Percentiles rank a stretch among this genome's conserved stretches.
These are phyloP conservation scores for Oopsacas minuta DNA, from an alignment of 37 sponge, comb jelly and placozoan species.

Conservation along the genomic window DNA sequence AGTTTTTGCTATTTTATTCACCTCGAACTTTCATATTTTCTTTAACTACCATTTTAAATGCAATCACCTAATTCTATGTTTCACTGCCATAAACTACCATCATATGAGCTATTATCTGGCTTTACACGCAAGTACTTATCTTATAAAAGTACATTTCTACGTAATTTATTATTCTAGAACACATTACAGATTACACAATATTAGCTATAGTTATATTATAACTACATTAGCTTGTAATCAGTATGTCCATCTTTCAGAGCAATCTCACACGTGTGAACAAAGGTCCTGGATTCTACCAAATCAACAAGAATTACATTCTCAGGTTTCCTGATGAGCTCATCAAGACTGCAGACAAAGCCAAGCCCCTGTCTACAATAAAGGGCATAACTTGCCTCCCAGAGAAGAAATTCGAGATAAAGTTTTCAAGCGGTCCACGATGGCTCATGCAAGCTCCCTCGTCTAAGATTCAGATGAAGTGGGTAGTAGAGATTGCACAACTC, in stretches of 20 bases:
- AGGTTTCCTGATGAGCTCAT: neutral
- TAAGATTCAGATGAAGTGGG: conserved; percentile 18
- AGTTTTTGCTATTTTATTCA: too few species aligned
- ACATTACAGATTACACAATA: too few species aligned
- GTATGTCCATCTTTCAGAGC: neutral
- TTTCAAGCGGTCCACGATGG: neutral
- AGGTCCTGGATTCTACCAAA: neutral
- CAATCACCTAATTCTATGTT: too few species aligned
- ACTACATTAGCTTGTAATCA: neutral
- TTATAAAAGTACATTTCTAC: too few species aligned
- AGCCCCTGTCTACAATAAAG: neutral
- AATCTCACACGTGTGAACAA: neutral
- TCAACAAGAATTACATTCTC: conserved; percentile 16
- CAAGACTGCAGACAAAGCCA: neutral
- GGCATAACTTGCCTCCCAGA: neutral
- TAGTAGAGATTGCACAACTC: neutral
- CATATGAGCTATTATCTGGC: too few species aligned
- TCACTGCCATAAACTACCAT: too few species aligned
- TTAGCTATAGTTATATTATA: neutral
- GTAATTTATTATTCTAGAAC: too few species aligned
- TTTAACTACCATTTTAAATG: too few species aligned
- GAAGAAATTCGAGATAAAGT: neutral
- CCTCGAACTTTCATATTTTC: too few species aligned
- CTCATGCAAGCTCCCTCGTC: neutral
- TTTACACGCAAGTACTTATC: too few species aligned